Percentiles rank a stretch among this genome's conserved stretches.
phyloP scores from a whole-genome alignment of 2,797 vertebrate genomes.

The Gambelia wislizenii region DNA sequence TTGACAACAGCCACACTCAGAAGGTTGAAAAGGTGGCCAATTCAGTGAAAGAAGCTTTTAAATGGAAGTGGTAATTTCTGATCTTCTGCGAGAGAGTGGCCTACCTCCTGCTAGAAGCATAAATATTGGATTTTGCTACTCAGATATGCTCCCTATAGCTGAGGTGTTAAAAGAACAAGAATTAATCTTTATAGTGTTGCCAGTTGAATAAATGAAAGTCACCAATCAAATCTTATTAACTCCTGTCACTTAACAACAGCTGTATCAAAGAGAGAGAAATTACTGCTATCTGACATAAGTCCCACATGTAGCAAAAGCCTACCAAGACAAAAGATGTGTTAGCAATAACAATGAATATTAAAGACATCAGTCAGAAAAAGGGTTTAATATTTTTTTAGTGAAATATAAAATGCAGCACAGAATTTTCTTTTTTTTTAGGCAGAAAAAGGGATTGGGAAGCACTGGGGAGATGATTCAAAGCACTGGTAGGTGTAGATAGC shows the following conservation, averaged over 20 bases:
- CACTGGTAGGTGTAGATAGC: conserved; percentile 49
- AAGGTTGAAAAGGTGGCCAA: conserved; percentile 22
- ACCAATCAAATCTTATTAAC: conserved; percentile 69
- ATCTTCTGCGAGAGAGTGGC: neutral
- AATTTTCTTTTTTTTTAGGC: conserved; percentile 38
- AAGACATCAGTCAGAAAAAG: conserved; percentile 59
- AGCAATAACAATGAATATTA: conserved; percentile 61
- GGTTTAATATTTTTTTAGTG: conserved; percentile 15
- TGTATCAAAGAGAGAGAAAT: conserved; percentile 63
- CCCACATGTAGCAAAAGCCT: conserved; percentile 44
- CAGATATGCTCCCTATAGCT: conserved; percentile 41
- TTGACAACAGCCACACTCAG: conserved; percentile 36
- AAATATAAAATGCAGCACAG: conserved; percentile 54
- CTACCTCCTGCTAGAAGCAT: conserved; percentile 35
- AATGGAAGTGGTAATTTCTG: conserved; percentile 46
- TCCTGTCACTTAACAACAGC: conserved; percentile 54
- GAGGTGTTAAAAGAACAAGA: conserved; percentile 56
- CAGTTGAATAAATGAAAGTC: conserved; percentile 55
- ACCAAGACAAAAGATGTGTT: conserved; percentile 54
- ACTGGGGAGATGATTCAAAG: conserved; percentile 53
- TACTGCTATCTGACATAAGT: conserved; percentile 65
- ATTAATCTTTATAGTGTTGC: conserved; percentile 17
- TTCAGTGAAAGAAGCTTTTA: conserved; percentile 39
- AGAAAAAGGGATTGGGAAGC: conserved; percentile 49
- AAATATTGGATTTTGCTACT: conserved; percentile 50